These are phyloP conservation scores for Campoplex nolae DNA, from an alignment of 2,888 invertebrate species.

Conservation along the genomic window DNA sequence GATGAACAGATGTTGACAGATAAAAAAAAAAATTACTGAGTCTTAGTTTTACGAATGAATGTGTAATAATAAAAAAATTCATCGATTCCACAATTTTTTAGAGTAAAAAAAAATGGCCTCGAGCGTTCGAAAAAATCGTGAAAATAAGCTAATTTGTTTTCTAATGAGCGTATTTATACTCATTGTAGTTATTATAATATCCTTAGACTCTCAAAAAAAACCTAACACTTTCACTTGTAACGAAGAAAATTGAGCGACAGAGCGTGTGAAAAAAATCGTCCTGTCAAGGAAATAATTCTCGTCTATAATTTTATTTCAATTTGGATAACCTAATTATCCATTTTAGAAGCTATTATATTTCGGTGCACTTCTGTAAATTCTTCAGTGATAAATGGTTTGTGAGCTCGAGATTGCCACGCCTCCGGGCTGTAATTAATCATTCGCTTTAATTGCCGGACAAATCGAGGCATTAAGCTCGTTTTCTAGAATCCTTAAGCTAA, in stretches of 20 bases:
- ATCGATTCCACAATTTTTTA: neutral
- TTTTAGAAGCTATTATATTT: neutral
- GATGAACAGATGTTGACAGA: neutral
- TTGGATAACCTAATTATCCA: constrained; percentile 16
- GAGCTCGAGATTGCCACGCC: constrained; percentile 56
- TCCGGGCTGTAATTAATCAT: constrained; percentile 77
- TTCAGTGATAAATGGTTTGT: constrained; percentile 1
- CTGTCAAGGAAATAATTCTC: neutral
- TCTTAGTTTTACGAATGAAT: neutral
- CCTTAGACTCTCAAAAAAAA: neutral
- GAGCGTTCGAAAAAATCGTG: neutral
- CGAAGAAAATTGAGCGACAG: neutral
- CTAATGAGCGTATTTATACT: neutral
- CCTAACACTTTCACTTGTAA: neutral
- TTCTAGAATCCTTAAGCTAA: neutral
- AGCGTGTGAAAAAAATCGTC: neutral
- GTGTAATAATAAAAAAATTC: neutral
- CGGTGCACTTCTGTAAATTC: constrained; percentile 18
- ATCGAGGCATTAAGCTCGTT: constrained; percentile 75
- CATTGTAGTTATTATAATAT: neutral
- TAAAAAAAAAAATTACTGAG: neutral
- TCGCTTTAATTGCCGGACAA: constrained; percentile 80
- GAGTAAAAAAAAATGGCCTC: neutral
- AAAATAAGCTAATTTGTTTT: neutral
- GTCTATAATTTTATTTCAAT: neutral